Base-by-base conservation (phyloP, 2,888 invertebrate genomes). In the Emmelina monodactyla region DNA sequence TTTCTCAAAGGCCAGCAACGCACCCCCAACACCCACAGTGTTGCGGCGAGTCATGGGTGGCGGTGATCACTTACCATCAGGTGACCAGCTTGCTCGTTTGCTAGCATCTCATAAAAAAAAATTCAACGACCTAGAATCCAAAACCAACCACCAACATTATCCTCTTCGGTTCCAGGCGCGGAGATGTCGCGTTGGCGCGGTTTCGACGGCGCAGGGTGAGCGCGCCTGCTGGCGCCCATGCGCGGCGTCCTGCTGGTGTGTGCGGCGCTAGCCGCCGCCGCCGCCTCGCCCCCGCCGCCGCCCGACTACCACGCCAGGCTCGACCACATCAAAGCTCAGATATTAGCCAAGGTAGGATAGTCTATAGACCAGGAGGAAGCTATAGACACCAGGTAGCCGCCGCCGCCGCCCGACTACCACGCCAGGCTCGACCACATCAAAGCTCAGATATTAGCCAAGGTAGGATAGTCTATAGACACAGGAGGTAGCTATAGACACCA, bases 211-310 rank as follows among this genome's bases (percentile, higher is more conserved):
- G 75, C 63, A 58, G 75, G 76, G 56, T 73, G 59, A 71, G 62
- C 62, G 63, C 58, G 54, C 59, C 54, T 40, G 50, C 72, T 73
- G 78, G 72, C 75, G 75, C 76, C 67, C 53, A 73, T 75, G 64
- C 64, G 64, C 64, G 36, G 60, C 60, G 76, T 72, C 72, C 71
- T 73, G 70, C 73, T 72, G 57, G 66, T 73, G 72, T 71, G 71
- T 67, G 76, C 75, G 75, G 68, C 69, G 70, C 69, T 68, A 59
- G 75, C 75, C 68, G 67, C 72, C 57, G 70, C 68, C 51, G 47
- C 50, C 49, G 45, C 66, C 59, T 58, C 64, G 65, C 64, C 67
- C 61, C 66, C 67, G 66, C 69, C 56, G 55, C 57, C 46, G 45
- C 52, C 44, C 56, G 44, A 46, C 44, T 45, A 41, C 43, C 43